phyloP scores from a whole-genome alignment of 2,797 vertebrate species.

The Nasua narica region DNA sequence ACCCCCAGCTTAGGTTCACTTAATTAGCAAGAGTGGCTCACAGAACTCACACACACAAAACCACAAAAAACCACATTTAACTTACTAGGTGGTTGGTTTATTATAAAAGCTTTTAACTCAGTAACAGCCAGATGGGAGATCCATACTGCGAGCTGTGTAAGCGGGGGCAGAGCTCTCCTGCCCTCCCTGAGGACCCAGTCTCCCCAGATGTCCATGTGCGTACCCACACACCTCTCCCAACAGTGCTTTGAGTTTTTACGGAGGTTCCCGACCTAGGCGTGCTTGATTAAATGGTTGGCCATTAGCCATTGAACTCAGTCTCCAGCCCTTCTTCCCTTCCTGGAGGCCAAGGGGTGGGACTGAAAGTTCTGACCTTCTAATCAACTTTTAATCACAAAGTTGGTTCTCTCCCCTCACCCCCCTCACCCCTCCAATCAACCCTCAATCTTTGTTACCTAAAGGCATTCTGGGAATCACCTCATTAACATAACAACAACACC shows the following conservation, averaged over 20 bases:
- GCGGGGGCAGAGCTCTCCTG: rapidly evolving
- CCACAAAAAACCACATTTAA: background rate
- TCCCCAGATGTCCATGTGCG: background rate
- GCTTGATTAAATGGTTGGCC: background rate
- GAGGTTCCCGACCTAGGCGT: background rate
- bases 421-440: background rate
- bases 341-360: background rate
- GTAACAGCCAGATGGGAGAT: background rate
- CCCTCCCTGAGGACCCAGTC: background rate
- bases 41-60: background rate
- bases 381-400: background rate
- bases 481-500: background rate
- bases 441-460: background rate
- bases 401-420: background rate
- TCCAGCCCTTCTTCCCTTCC: background rate
- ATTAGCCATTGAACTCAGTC: background rate
- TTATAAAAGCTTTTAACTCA: background rate
- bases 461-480: background rate
- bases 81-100: background rate
- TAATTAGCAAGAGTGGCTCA: background rate
- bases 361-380: background rate
- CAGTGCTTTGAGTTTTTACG: background rate
- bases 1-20: background rate
- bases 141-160: background rate
- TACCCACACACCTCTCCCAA: background rate